Conservation (phyloP, 2,888 invertebrate species). For the Coelopa pilipes region DNA sequence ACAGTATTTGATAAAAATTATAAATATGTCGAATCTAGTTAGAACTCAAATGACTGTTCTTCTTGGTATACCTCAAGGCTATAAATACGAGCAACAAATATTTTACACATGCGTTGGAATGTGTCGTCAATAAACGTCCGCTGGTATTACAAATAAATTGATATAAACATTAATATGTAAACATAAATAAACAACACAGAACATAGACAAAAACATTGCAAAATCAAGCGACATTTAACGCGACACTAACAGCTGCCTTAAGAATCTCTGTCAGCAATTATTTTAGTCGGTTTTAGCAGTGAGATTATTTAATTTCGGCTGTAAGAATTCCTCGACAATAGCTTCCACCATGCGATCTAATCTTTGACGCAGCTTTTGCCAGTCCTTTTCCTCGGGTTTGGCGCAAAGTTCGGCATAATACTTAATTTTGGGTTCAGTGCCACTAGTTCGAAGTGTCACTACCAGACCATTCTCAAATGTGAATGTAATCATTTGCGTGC, state of each 20-base stretch:
- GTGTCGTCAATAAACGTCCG: conserved; percentile 6
- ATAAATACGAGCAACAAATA: conserved; percentile 12
- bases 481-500: conserved; percentile 94
- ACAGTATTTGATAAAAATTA: too few species aligned
- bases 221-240: not conserved
- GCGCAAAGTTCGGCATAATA: conserved; percentile 94
- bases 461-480: conserved; percentile 86
- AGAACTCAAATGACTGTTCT: too few species aligned
- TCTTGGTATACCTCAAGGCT: too few species aligned
- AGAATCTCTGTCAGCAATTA: conserved; percentile 28
- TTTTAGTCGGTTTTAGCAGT: conserved; percentile 49
- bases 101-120: conserved; percentile 21
- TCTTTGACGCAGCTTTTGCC: conserved; percentile 71
- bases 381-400: conserved; percentile 74
- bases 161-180: not conserved
- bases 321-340: conserved; percentile 82
- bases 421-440: conserved; percentile 99
- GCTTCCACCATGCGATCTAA: conserved; percentile 80
- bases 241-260: not conserved
- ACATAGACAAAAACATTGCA: not conserved
- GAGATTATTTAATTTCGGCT: conserved; percentile 79
- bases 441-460: conserved; percentile 92
- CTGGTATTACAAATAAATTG: not conserved
- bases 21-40: too few species aligned
- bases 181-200: conserved; percentile 5